Conservation (phyloP, 2,797 vertebrate genomes). For the Gymnothorax reevesii region DNA sequence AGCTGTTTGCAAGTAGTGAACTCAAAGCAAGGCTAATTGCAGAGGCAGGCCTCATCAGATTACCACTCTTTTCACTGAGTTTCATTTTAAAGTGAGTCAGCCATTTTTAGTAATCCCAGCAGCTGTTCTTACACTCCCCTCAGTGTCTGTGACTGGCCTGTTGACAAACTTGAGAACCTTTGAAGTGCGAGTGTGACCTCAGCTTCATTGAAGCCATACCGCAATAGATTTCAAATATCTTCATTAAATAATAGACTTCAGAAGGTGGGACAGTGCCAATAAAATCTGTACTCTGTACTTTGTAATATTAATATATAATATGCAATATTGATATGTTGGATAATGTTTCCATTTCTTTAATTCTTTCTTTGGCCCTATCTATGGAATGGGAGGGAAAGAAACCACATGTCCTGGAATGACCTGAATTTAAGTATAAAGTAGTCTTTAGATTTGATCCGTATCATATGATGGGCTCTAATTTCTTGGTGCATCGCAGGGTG, state of each 20-base stretch:
- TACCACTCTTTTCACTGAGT: neutral
- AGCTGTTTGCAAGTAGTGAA: neutral
- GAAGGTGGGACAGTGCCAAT: neutral
- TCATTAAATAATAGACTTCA: constrained; percentile 6
- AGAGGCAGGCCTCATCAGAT: neutral
- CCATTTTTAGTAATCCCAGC: neutral
- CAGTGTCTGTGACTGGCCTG: neutral
- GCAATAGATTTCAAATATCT: neutral
- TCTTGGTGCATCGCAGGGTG: no score
- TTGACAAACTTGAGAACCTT: neutral
- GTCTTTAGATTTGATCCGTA: neutral
- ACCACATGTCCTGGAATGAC: neutral
- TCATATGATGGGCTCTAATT: no score
- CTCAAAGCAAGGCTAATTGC: neutral
- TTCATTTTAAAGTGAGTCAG: neutral
- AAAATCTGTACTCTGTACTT: no score
- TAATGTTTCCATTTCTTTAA: neutral
- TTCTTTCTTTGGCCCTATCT: neutral
- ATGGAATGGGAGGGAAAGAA: neutral
- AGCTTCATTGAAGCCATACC: neutral
- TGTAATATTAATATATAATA: no score
- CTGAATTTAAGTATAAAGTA: neutral
- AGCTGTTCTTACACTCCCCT: neutral
- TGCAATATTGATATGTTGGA: neutral
- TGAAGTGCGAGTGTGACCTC: neutral